Conservation (phyloP, 1,140 invertebrate species). For the Pinna nobilis region DNA sequence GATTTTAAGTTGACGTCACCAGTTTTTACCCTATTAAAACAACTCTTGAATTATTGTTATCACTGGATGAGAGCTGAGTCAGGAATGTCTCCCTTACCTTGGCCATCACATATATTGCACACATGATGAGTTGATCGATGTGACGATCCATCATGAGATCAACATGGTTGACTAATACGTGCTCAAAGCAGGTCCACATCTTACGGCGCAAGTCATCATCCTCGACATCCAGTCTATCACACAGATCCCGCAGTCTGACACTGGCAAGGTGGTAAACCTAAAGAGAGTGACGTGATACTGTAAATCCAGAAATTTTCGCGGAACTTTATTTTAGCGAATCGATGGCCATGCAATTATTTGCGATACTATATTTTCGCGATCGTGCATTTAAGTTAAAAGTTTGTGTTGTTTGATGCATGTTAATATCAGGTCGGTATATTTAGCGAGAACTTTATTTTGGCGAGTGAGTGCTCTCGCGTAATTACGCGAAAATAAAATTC, state of each 20-base stretch:
- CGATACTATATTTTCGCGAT: too few species aligned
- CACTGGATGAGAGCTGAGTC: background rate
- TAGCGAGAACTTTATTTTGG: too few species aligned
- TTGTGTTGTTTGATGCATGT: too few species aligned
- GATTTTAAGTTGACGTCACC: too few species aligned
- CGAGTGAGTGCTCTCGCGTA: too few species aligned
- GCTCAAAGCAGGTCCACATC: constrained; percentile 96
- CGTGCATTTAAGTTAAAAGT: too few species aligned
- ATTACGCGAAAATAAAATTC: too few species aligned
- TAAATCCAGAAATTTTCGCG: background rate
- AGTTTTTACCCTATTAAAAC: background rate
- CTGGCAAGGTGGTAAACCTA: constrained; percentile 94
- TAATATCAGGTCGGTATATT: too few species aligned
- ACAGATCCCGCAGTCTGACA: constrained; percentile 92
- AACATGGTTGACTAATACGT: constrained; percentile 89
- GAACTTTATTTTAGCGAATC: background rate
- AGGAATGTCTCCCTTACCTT: constrained; percentile 82
- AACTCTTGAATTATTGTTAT: background rate
- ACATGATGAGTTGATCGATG: constrained; percentile 99
- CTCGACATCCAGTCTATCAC: constrained; percentile 87
- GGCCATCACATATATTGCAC: constrained; percentile 96
- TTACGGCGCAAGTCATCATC: constrained; percentile 84
- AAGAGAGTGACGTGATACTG: constrained; percentile 10
- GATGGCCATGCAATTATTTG: too few species aligned
- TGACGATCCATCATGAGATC: constrained; percentile 86